Evolutionary conservation across 2,888 invertebrate species (phyloP).

Genomic region (Metallyticus violacea): DNA sequence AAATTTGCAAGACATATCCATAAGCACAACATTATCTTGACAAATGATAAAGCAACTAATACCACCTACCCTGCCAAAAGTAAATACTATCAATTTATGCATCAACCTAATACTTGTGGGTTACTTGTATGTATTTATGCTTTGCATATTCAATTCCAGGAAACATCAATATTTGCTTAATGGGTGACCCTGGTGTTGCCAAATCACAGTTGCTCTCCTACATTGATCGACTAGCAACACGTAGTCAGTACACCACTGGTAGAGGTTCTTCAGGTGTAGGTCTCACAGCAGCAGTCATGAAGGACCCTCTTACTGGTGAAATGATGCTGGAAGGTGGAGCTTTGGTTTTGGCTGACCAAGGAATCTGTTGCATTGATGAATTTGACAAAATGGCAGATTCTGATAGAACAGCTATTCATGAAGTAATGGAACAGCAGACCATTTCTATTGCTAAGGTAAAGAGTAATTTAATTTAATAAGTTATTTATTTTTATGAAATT

Average conservation of each 20-base stretch:
- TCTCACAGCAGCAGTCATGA: conserved; percentile 96
- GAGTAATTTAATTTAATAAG: not conserved
- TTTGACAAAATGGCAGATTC: conserved; percentile 99
- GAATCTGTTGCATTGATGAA: conserved; percentile 98
- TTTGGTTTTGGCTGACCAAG: conserved; percentile 92
- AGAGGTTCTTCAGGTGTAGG: conserved; percentile 98
- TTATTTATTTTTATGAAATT: not conserved
- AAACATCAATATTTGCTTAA: conserved; percentile 95
- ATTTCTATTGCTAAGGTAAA: conserved; percentile 94
- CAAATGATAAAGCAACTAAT: no score
- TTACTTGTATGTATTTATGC: not conserved
- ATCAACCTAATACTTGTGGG: no score
- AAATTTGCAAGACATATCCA: no score
- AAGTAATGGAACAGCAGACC: conserved; percentile 99
- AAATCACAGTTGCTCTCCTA: conserved; percentile 95
- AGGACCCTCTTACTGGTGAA: conserved; percentile 95
- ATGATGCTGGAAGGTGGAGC: conserved; percentile 98
- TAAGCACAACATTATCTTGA: no score
- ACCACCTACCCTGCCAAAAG: no score
- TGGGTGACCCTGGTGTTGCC: conserved; percentile 99
- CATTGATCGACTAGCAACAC: conserved; percentile 88
- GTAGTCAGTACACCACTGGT: conserved; percentile 95
- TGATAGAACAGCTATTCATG: conserved; percentile 94
- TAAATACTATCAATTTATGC: no score
- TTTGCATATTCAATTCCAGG: conserved; percentile 48